Evolutionary conservation across 2,888 invertebrate species (phyloP).

Genomic region (Luperina testacea): DNA sequence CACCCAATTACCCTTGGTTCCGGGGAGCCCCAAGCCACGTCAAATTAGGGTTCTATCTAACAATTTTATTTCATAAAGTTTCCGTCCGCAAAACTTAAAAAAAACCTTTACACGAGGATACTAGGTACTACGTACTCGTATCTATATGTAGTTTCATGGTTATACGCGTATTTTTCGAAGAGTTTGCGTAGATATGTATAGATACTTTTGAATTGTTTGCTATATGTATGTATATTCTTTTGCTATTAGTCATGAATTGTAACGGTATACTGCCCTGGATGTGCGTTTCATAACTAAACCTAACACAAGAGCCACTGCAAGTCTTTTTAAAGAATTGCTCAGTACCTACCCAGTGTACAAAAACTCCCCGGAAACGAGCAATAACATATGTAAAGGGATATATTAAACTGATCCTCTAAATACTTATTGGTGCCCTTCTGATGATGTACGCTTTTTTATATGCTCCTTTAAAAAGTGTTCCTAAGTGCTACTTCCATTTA

Average conservation of each 20-base stretch:
- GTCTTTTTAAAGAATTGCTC: neutral
- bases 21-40: constrained; percentile 7
- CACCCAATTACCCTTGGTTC: constrained; percentile 32
- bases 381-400: neutral
- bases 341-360: neutral
- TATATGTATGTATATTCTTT: neutral
- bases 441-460: neutral
- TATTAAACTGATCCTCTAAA: too few relatives aligned
- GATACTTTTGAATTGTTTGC: neutral
- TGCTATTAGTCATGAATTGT: neutral
- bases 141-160: neutral
- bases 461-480: neutral
- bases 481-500: too few relatives aligned
- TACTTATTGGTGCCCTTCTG: neutral
- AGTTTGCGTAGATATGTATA: neutral
- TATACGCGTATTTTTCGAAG: neutral
- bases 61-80: constrained; percentile 27
- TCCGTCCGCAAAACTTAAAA: neutral
- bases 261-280: neutral
- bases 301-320: neutral
- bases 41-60: constrained; percentile 25
- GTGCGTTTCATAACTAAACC: neutral
- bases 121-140: too few relatives aligned
- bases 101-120: neutral
- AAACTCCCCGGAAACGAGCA: neutral